A percentile compares a stretch with the other conserved stretches of the same genome.
Evolutionary conservation across 2,113 vertebrate species (phyloP).

Genomic region (Thomomys bottae): DNA sequence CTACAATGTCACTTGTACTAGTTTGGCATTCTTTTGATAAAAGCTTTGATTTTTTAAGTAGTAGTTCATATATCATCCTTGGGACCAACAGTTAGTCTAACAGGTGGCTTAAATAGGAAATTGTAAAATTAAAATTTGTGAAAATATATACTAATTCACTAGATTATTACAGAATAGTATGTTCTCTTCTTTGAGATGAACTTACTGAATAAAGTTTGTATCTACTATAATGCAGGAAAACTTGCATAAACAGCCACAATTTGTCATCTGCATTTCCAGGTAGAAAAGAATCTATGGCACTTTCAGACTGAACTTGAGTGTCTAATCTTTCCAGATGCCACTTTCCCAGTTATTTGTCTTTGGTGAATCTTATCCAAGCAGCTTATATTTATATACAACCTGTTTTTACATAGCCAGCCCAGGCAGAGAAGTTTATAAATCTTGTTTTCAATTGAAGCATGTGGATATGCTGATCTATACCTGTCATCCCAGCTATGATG

Average conservation of each 20-base stretch:
- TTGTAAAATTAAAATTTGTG: background rate
- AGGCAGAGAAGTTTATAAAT: no score
- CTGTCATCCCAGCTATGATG: no score
- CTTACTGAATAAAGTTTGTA: background rate
- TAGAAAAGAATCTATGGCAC: background rate
- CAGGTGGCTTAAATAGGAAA: background rate
- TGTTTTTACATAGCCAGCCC: background rate
- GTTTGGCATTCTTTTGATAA: background rate
- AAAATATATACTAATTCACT: background rate
- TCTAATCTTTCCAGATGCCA: background rate
- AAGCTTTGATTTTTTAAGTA: conserved; percentile 16
- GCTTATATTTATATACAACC: background rate
- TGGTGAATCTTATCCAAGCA: background rate
- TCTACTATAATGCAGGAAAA: background rate
- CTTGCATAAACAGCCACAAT: background rate
- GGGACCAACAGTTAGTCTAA: background rate
- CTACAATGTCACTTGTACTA: no score
- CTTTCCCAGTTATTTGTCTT: background rate
- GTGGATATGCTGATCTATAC: no score
- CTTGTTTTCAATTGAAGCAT: no score
- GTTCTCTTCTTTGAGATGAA: background rate
- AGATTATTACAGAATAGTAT: background rate
- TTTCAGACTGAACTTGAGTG: background rate
- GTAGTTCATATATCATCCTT: background rate
- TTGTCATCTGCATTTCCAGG: background rate